phyloP scores from a whole-genome alignment of 2,888 invertebrate genomes.

The Clostera curtula region DNA sequence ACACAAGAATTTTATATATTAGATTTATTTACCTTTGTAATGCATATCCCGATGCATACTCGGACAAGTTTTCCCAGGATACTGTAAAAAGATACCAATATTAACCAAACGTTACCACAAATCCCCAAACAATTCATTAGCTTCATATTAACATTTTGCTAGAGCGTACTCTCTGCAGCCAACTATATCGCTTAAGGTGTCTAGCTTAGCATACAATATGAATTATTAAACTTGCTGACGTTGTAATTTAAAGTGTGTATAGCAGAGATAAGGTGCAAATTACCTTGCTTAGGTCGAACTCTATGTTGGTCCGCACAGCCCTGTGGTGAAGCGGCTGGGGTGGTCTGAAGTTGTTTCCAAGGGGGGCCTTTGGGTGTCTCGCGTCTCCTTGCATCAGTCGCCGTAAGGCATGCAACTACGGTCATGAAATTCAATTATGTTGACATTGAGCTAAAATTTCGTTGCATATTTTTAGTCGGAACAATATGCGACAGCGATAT shows the following conservation, averaged over 20 bases:
- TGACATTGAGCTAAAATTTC: too few species aligned
- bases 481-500: too few species aligned
- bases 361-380: slow-evolving; percentile 89
- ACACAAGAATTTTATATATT: too few species aligned
- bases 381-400: slow-evolving; percentile 92
- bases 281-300: slow-evolving; percentile 90
- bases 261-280: slow-evolving; percentile 19
- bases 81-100: slow-evolving; percentile 54
- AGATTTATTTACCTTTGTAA: slow-evolving; percentile 85
- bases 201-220: slow-evolving; percentile 24
- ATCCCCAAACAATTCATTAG: slow-evolving; percentile 15
- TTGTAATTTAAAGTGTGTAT: slow-evolving; percentile 15
- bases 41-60: slow-evolving; percentile 95
- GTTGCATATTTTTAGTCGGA: too few species aligned
- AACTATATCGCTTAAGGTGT: slow-evolving; percentile 24
- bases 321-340: slow-evolving; percentile 95
- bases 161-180: slow-evolving; percentile 19
- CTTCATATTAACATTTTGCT: slow-evolving; percentile 17
- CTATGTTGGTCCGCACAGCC: slow-evolving; percentile 96
- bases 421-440: slow-evolving; percentile 36
- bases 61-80: slow-evolving; percentile 89
- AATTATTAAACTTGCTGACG: slow-evolving; percentile 19
- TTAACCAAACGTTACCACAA: slow-evolving; percentile 9
- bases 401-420: slow-evolving; percentile 86
- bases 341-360: slow-evolving; percentile 96